phyloP scores from a whole-genome alignment of 2,113 vertebrate species.

The Zingel zingel region DNA sequence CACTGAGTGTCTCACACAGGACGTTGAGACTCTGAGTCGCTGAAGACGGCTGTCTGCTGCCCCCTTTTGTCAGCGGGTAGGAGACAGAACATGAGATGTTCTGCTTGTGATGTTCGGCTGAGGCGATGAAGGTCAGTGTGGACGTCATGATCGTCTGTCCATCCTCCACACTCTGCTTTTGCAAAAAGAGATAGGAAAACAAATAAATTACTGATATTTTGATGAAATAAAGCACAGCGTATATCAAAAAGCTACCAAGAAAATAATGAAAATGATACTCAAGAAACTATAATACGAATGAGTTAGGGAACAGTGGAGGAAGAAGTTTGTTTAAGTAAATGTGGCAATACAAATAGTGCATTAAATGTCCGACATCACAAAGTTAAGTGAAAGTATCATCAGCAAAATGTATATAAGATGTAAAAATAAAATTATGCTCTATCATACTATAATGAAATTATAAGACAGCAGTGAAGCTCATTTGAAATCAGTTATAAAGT shows the following conservation, averaged over 20 bases:
- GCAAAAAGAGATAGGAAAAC: not conserved
- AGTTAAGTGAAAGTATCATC: not conserved
- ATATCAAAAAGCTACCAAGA: not conserved
- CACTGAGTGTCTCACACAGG: conserved; percentile 32
- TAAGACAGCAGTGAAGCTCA: not conserved
- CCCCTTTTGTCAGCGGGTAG: conserved; percentile 9
- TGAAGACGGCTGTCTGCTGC: not conserved
- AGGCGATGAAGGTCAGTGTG: conserved; percentile 42
- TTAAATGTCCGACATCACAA: not conserved
- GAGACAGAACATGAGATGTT: conserved; percentile 32
- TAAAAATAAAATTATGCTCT: not conserved
- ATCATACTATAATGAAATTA: too few species aligned
- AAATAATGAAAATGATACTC: not conserved
- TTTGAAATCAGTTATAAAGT: not conserved
- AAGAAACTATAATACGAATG: not conserved
- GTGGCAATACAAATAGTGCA: too few species aligned
- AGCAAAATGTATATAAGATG: not conserved
- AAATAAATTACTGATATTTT: not conserved
- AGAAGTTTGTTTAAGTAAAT: not conserved
- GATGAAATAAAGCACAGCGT: not conserved
- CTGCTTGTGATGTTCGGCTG: conserved; percentile 25
- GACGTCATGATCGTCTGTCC: conserved; percentile 29
- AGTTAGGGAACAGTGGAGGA: not conserved
- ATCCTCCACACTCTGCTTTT: not conserved
- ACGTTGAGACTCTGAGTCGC: not conserved